Percentiles rank a stretch among this genome's conserved stretches.
These are phyloP conservation scores for Ceratitis capitata DNA, from an alignment of 1,140 invertebrate genomes.

Conservation along the genomic window DNA sequence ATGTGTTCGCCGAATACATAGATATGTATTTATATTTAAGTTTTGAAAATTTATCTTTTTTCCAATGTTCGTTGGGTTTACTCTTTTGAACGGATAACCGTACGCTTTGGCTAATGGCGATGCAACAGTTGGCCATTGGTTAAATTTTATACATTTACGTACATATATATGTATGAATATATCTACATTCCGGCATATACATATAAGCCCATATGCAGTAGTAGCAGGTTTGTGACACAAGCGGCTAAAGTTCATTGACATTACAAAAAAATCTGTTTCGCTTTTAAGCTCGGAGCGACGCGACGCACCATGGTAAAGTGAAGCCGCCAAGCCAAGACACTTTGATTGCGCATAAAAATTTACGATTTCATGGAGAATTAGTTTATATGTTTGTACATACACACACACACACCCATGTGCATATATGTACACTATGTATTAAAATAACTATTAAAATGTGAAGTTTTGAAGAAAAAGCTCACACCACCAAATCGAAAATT, in stretches of 20 bases:
- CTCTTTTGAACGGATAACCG: background rate
- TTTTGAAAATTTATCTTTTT: too few relatives aligned
- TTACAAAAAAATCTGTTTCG: background rate
- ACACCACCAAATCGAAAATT: background rate
- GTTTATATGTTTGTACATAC: background rate
- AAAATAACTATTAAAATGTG: background rate
- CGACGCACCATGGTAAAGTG: too few relatives aligned
- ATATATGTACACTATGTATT: background rate
- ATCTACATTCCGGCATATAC: background rate
- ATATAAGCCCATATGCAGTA: background rate
- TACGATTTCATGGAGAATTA: constrained; percentile 9
- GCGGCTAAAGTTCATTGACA: constrained; percentile 33
- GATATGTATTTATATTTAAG: too few relatives aligned
- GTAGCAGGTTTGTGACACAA: constrained; percentile 29
- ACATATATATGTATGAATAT: background rate
- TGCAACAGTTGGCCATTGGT: background rate
- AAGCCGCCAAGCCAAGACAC: background rate
- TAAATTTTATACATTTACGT: background rate
- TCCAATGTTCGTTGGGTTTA: too few relatives aligned
- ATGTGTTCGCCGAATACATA: too few relatives aligned
- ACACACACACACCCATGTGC: background rate
- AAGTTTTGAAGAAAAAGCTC: background rate
- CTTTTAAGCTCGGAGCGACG: background rate
- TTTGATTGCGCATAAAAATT: constrained; percentile 7
- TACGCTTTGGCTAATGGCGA: background rate